These are phyloP conservation scores for Leptinotarsa juncta DNA, from an alignment of 2,888 invertebrate species.

Conservation along the genomic window DNA sequence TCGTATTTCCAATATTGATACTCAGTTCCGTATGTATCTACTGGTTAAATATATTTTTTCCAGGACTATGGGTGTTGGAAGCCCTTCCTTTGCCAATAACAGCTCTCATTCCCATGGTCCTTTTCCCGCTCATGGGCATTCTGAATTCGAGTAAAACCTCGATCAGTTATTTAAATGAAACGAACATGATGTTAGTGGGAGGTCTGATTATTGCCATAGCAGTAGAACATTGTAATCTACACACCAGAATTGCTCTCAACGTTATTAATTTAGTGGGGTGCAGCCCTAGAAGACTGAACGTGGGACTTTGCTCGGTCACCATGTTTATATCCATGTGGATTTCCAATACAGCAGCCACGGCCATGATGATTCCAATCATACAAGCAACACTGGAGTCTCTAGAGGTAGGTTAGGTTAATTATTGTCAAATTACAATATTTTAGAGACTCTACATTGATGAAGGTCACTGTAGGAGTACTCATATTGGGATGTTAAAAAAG, in stretches of 20 bases:
- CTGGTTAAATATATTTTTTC: not conserved
- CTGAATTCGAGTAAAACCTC: conserved; percentile 72
- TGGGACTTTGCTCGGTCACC: conserved; percentile 87
- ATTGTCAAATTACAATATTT: too few relatives aligned
- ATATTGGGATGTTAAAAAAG: too few relatives aligned
- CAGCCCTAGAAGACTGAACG: conserved; percentile 74
- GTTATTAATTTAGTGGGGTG: conserved; percentile 72
- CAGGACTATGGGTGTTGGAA: conserved; percentile 76
- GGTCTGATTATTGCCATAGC: conserved; percentile 91
- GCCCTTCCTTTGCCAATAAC: conserved; percentile 85
- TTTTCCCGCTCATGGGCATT: conserved; percentile 86
- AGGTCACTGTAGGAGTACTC: too few relatives aligned
- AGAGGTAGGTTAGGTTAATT: conserved; percentile 60
- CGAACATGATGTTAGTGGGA: conserved; percentile 88
- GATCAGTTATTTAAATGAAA: conserved; percentile 81
- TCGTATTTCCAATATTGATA: too few relatives aligned
- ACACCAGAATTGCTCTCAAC: conserved; percentile 85
- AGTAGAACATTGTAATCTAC: conserved; percentile 89
- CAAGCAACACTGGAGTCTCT: conserved; percentile 86
- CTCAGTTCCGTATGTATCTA: too few relatives aligned
- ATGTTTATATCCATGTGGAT: conserved; percentile 98
- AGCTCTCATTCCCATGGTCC: conserved; percentile 82
- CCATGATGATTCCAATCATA: conserved; percentile 94
- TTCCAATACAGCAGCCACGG: conserved; percentile 92
- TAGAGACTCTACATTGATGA: too few relatives aligned